phyloP scores from a whole-genome alignment of 2,888 invertebrate species.

The Andrena bicolor region DNA sequence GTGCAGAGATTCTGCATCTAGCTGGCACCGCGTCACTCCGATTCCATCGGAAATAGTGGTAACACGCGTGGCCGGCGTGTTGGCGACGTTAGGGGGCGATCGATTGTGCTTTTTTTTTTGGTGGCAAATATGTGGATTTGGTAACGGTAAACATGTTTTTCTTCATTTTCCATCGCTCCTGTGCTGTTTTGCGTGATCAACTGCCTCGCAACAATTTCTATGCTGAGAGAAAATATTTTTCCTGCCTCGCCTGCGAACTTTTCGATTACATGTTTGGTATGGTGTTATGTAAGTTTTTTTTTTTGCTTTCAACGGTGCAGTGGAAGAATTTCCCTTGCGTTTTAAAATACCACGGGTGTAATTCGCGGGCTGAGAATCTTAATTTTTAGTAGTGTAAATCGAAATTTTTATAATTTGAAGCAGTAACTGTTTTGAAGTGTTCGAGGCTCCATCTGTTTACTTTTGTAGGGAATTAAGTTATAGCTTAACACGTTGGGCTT shows the following conservation, averaged over 20 bases:
- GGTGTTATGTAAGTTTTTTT: background rate
- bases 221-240: background rate
- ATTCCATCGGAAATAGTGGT: conserved; percentile 30
- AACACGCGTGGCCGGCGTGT: background rate
- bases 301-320: background rate
- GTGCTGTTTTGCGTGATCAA: background rate
- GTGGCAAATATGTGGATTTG: too few relatives aligned
- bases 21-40: conserved; percentile 39
- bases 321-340: background rate
- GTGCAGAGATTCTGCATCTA: conserved; percentile 22
- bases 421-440: too few relatives aligned
- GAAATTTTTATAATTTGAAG: too few relatives aligned
- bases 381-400: background rate
- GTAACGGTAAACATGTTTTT: background rate
- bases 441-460: too few relatives aligned
- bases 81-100: too few relatives aligned
- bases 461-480: too few relatives aligned
- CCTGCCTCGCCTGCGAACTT: background rate
- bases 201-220: background rate
- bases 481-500: too few relatives aligned
- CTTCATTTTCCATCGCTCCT: too few relatives aligned
- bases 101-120: too few relatives aligned
- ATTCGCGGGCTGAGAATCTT: background rate
- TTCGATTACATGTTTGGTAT: background rate
- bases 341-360: too few relatives aligned